These are phyloP conservation scores for Paelopatides confundens DNA, from an alignment of 53 echinoderm and acorn worm genomes.

Conservation along the genomic window DNA sequence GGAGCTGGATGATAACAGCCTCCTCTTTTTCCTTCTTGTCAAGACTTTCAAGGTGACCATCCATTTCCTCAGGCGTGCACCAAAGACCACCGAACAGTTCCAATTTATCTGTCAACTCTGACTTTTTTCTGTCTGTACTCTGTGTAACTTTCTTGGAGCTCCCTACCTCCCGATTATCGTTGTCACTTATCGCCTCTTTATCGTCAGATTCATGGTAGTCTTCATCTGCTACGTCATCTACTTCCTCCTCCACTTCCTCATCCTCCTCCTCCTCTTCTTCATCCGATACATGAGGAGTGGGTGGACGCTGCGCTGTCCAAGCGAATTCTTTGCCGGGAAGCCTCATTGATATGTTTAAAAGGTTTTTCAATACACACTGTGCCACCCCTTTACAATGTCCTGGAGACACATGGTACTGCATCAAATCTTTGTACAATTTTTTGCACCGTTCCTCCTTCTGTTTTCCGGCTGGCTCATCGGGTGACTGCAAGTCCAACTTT, in stretches of 20 bases:
- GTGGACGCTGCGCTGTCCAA: slow-evolving; percentile 36
- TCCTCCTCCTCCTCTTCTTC: slow-evolving; percentile 8
- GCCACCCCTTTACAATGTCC: slow-evolving; percentile 1
- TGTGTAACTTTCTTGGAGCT: not conserved
- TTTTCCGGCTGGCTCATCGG: not conserved
- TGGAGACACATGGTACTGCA: not conserved
- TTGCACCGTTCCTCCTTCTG: slow-evolving; percentile 19
- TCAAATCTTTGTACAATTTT: slow-evolving; percentile 4
- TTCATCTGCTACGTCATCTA: not conserved
- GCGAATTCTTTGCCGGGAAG: slow-evolving; percentile 41
- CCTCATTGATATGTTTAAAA: not conserved
- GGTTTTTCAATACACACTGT: slow-evolving; percentile 15
- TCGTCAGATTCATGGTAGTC: not conserved
- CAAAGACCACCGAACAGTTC: slow-evolving; percentile 35
- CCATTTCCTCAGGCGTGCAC: slow-evolving; percentile 22
- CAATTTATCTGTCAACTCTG: not conserved
- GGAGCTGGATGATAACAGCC: slow-evolving; percentile 19
- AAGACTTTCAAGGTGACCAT: not conserved
- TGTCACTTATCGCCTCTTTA: not conserved
- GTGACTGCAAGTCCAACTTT: not conserved
- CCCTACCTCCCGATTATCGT: not conserved
- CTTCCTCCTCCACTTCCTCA: not conserved
- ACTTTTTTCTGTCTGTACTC: slow-evolving; percentile 9
- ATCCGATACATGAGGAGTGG: slow-evolving; percentile 26
- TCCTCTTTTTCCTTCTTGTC: not conserved